Evolutionary conservation across 2,888 invertebrate species (phyloP), one percentile per base, ranked within the genome.

Genomic region (Acrobasis consociella): DNA sequence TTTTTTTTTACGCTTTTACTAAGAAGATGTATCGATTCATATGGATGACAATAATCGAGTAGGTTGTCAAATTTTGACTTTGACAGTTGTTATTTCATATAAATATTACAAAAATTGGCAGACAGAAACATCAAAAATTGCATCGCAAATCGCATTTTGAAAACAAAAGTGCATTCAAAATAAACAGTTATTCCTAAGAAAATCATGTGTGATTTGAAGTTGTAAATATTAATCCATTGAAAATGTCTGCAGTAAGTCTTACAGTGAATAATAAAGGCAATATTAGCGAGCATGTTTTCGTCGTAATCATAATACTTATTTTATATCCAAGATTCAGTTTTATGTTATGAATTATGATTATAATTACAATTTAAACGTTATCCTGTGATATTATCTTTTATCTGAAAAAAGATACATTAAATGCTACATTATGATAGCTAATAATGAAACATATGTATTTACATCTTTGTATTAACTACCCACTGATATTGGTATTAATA

Each of bases 191-290:
- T 13, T 2, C n/a, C 13, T 37, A n/a, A 13, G 7, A 53, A 53
- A 53, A 53, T 53, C 13, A 53, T 53, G 31, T 37, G n/a, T 9
- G 13, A 9, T 53, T n/a, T 13, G 9, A 53, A 37, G 16, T 9
- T 2, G 5, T 37, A 53, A 53, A n/a, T 53, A n/a, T 60, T 51
- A 39, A n/a, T 2, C 9, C 17, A 16, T 16, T 17, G 9, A 61
- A 62, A 51, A 66, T 67, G 67, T 67, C 67, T 22, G 60, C 49
- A 62, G 67, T 67, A 65, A 65, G 65, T 64, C 11, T 1, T 9
- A 64, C 8, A 3, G 15, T 9, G 42, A 39, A 15, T 42, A 42
- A 11, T 42, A 37, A 2, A 56, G 17, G 17, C 15, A 15, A 37
- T 53, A 37, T 11, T 46, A n/a, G 46, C 46, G 38, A 10, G 22